Conservation (phyloP, 2,113 vertebrate species). For the Cnemophilus loriae region DNA sequence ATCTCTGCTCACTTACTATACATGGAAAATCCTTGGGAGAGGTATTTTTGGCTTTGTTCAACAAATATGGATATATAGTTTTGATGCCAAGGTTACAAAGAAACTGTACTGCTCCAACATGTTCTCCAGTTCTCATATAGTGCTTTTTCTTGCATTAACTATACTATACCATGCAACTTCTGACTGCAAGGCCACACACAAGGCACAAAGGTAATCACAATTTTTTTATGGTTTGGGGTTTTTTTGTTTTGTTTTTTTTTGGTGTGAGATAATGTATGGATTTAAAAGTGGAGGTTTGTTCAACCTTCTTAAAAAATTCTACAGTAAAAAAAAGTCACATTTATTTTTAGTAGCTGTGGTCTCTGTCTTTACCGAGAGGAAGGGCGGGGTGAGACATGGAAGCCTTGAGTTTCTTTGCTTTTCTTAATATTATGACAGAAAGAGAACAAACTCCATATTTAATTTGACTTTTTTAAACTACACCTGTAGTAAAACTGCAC, state of each 20-base stretch:
- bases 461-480: background rate
- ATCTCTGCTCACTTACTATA: background rate
- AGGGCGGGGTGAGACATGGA: accelerated
- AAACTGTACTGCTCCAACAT: background rate
- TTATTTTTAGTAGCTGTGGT: background rate
- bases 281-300: background rate
- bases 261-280: background rate
- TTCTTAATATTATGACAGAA: background rate
- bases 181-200: background rate
- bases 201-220: background rate
- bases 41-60: background rate
- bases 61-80: background rate
- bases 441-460: background rate
- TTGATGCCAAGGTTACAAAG: background rate
- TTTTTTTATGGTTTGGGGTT: accelerated
- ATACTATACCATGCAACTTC: background rate
- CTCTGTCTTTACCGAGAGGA: background rate
- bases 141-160: background rate
- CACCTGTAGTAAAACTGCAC: background rate
- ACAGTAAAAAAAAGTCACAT: background rate
- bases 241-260: background rate
- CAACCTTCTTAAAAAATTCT: background rate
- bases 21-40: background rate
- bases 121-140: background rate
- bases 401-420: background rate